Conservation (phyloP, 2,113 vertebrate species). For the Elachura formosa region DNA sequence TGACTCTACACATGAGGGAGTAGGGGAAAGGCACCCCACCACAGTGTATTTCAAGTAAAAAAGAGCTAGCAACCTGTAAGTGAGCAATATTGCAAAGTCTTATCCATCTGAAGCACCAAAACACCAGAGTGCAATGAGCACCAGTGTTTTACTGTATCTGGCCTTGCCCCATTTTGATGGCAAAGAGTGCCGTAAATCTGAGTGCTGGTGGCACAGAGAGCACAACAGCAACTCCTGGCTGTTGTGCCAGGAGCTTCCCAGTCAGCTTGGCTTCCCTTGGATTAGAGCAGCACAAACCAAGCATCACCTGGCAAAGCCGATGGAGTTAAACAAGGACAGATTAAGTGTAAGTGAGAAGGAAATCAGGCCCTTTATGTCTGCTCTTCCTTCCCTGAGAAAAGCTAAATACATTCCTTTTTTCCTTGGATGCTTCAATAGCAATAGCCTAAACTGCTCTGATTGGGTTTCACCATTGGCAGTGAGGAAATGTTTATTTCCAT, state of each 20-base stretch:
- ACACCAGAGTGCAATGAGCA: background rate
- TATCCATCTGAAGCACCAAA: background rate
- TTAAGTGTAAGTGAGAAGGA: conserved; percentile 19
- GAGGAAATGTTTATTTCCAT: conserved; percentile 63
- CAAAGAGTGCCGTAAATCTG: rapidly evolving
- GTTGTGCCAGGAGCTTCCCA: too few relatives aligned
- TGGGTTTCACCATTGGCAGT: conserved; percentile 45
- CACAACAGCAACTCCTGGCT: rapidly evolving
- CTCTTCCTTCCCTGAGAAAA: conserved; percentile 9
- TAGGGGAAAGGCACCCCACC: background rate
- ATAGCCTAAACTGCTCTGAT: conserved; percentile 32
- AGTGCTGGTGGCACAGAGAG: background rate
- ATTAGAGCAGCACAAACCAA: background rate
- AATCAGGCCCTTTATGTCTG: background rate
- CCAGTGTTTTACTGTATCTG: background rate
- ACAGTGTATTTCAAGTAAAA: conserved; percentile 1
- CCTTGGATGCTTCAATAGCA: conserved; percentile 4
- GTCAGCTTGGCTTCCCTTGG: background rate
- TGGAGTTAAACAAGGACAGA: background rate
- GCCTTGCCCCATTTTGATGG: background rate
- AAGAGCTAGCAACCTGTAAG: background rate
- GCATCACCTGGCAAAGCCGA: background rate
- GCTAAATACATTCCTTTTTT: background rate
- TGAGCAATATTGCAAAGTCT: background rate
- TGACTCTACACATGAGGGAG: background rate